Evolutionary conservation across 2,797 vertebrate genomes (phyloP), one percentile per base, ranked within the genome.

Genomic region (Clamator glandarius): DNA sequence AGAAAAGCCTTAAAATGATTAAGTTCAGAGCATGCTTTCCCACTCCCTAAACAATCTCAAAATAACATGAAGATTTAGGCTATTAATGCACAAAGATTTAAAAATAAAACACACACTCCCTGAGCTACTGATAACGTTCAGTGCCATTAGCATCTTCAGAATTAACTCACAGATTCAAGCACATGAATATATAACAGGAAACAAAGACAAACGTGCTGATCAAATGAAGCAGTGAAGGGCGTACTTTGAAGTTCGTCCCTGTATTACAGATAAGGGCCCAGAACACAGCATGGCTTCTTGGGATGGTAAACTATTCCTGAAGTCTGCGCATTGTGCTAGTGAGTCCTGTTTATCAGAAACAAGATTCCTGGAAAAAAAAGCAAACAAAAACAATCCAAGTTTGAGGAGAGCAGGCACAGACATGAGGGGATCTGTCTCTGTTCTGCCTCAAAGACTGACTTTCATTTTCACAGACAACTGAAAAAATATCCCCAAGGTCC

Each of bases 291-390:
- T 97, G 95, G 98, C 98, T 75, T 99, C 99, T 73, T 99, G 98
- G 96, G 98, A 98, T 10, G 98, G 98, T 36, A 99, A 96, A 96
- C 99, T 99, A 96, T 97, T 99, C 98, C 99, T 98, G 97, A 99
- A 99, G 98, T 99, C 99, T 12, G 99, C 99, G 66, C 99, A 99
- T 95, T 99, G 99, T 55, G 98, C 98, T 95, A 99, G 93, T 41
- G 98, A 98, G 97, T 99, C 99, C 92, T 98, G 98, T 91, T 98
- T 99, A 96, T 99, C 99, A 81, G 99, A 99, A 67, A 99, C 98
- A 92, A 99, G 98, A 83, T 99, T 99, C 99, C 99, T 99, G 97
- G 17, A 85, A 87, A 80, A 69, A 63, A 50, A 50, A n/a, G n/a
- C 42, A 76, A 66, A 44, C 21, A 85, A 73, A 52, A 8, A 62